These are phyloP conservation scores for Acrossocheilus fasciatus DNA, from an alignment of 2,797 vertebrate genomes.

Conservation along the genomic window DNA sequence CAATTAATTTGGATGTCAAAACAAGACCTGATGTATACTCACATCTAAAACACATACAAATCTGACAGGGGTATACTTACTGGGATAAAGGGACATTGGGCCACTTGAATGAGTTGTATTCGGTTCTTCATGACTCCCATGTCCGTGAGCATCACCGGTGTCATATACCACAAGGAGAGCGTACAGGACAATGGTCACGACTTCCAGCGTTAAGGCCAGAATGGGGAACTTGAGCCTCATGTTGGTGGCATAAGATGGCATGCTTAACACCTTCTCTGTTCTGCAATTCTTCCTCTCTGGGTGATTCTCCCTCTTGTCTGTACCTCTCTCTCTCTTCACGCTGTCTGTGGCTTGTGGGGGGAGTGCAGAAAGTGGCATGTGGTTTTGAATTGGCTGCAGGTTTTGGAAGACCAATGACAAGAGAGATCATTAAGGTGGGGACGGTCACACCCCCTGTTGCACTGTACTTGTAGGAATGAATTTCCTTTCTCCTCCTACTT, in stretches of 20 bases:
- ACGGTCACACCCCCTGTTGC: constrained; percentile 71
- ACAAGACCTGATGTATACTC: background rate
- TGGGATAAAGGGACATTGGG: constrained; percentile 80
- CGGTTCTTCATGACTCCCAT: background rate
- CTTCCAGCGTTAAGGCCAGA: constrained; percentile 84
- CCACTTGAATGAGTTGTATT: background rate
- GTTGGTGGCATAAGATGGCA: constrained; percentile 84
- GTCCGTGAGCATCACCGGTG: constrained; percentile 51
- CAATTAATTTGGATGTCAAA: background rate
- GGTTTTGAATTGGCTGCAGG: constrained; percentile 73
- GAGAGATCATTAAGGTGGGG: constrained; percentile 62
- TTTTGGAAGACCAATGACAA: constrained; percentile 76
- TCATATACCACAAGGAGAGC: constrained; percentile 84
- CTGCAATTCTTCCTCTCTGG: constrained; percentile 3
- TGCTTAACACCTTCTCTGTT: constrained; percentile 54
- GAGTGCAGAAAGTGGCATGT: constrained; percentile 59
- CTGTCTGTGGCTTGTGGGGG: constrained; percentile 75
- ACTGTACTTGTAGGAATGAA: constrained; percentile 65
- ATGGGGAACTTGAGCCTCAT: constrained; percentile 92
- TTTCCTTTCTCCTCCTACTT: constrained; percentile 68
- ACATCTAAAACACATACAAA: constrained; percentile 4
- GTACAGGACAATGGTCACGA: constrained; percentile 86
- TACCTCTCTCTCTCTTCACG: constrained; percentile 56
- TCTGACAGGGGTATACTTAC: constrained; percentile 81
- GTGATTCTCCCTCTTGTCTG: constrained; percentile 63